Evolutionary conservation across 2,797 vertebrate species (phyloP).

Genomic region (Malacoctenus gilli): DNA sequence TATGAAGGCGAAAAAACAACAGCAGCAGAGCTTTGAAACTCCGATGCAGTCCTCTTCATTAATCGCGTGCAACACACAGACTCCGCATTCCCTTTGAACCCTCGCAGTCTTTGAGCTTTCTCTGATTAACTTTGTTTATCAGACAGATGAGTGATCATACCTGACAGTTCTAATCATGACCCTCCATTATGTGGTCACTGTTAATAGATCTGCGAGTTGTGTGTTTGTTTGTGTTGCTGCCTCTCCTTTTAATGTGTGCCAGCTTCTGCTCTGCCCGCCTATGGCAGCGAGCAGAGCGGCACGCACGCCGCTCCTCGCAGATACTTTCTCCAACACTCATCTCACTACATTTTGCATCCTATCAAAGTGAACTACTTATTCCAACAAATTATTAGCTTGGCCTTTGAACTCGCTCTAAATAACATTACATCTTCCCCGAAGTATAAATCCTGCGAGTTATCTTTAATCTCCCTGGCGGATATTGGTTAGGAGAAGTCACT

Average conservation of each 20-base stretch:
- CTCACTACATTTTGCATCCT: constrained; percentile 14
- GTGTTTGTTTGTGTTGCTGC: constrained; percentile 18
- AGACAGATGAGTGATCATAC: constrained; percentile 56
- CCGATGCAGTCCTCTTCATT: constrained; percentile 67
- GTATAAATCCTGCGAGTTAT: constrained; percentile 72
- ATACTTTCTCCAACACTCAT: constrained; percentile 19
- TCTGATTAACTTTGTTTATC: constrained; percentile 60
- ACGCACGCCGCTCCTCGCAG: constrained; percentile 1
- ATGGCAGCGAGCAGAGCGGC: constrained; percentile 22
- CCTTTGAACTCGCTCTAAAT: constrained; percentile 71
- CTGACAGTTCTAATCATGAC: constrained; percentile 57
- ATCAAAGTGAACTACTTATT: constrained; percentile 36
- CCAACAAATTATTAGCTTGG: constrained; percentile 64
- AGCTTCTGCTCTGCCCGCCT: constrained; percentile 2
- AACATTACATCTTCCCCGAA: constrained; percentile 45
- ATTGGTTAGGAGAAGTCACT: constrained; percentile 70
- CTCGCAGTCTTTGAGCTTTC: constrained; percentile 57
- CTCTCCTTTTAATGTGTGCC: constrained; percentile 34
- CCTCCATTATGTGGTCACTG: constrained; percentile 30
- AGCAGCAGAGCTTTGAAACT: constrained; percentile 71
- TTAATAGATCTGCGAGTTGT: constrained; percentile 34
- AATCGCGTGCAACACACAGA: constrained; percentile 60
- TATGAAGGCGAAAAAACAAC: constrained; percentile 64
- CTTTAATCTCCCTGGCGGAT: constrained; percentile 67
- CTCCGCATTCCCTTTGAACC: constrained; percentile 63